Evolutionary conservation across 1,140 invertebrate species (phyloP).

Genomic region (Calephelis virginiensis): DNA sequence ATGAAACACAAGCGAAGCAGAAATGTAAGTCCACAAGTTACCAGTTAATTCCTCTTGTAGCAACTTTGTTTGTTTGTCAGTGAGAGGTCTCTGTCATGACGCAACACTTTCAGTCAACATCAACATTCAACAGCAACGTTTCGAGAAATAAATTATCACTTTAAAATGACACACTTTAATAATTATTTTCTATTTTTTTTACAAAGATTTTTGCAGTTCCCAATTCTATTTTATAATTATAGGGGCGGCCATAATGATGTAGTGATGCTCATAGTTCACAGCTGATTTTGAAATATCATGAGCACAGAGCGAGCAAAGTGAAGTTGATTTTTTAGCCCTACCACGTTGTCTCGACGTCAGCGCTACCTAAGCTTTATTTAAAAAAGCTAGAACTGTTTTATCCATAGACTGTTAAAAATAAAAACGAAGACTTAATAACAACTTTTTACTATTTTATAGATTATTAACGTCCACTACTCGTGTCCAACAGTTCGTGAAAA

Average conservation of each 20-base stretch:
- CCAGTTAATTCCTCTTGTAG: constrained; percentile 59
- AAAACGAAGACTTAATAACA: no score
- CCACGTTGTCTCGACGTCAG: constrained; percentile 63
- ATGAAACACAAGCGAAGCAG: constrained; percentile 52
- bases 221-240: constrained; percentile 64
- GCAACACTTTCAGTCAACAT: constrained; percentile 75
- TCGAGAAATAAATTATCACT: constrained; percentile 42
- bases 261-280: constrained; percentile 53
- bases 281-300: constrained; percentile 70
- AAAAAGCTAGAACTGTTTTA: background rate
- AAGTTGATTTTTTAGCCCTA: constrained; percentile 50
- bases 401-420: no score
- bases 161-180: constrained; percentile 54
- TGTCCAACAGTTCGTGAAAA: no score
- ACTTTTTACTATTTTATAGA: no score
- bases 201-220: constrained; percentile 45
- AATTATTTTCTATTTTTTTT: constrained; percentile 64
- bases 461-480: no score
- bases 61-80: constrained; percentile 75
- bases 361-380: constrained; percentile 43
- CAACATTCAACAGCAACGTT: constrained; percentile 63
- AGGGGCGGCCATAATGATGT: constrained; percentile 68
- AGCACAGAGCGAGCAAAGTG: constrained; percentile 18
- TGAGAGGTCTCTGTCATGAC: constrained; percentile 76
- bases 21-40: constrained; percentile 49